phyloP scores from a whole-genome alignment of 2,888 invertebrate genomes.

The Apodemia hepburni region DNA sequence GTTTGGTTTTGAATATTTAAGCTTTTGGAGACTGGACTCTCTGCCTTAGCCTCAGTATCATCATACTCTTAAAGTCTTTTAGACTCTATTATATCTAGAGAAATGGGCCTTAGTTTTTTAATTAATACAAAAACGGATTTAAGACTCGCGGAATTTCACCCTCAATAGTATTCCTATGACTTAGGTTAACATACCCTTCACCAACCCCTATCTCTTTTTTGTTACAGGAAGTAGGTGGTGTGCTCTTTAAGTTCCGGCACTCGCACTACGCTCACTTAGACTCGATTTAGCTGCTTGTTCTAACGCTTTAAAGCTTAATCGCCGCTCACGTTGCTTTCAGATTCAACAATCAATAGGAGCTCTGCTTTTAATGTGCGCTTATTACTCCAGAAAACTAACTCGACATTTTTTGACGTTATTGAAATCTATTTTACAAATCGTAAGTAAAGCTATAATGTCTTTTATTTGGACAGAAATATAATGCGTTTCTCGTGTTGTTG shows the following conservation, averaged over 20 bases:
- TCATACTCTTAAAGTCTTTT: not conserved
- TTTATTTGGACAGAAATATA: slow-evolving; percentile 12
- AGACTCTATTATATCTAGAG: slow-evolving; percentile 15
- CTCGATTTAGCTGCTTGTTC: slow-evolving; percentile 59
- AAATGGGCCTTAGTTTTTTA: slow-evolving; percentile 23
- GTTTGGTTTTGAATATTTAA: slow-evolving; percentile 66
- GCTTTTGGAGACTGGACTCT: slow-evolving; percentile 66
- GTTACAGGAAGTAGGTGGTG: slow-evolving; percentile 81
- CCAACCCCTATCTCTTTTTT: slow-evolving; percentile 72
- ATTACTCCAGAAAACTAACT: slow-evolving; percentile 17
- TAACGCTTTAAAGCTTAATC: slow-evolving; percentile 69
- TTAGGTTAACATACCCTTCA: slow-evolving; percentile 68
- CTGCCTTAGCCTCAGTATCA: slow-evolving; percentile 51
- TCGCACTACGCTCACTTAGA: slow-evolving; percentile 69
- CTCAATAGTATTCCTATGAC: slow-evolving; percentile 38
- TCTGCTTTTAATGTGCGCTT: slow-evolving; percentile 30
- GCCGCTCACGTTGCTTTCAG: slow-evolving; percentile 67
- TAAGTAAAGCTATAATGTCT: slow-evolving; percentile 17
- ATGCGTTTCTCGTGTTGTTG: slow-evolving; percentile 21
- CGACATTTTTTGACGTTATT: not conserved
- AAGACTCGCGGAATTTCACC: slow-evolving; percentile 33
- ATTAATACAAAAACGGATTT: slow-evolving; percentile 25
- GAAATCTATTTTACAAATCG: slow-evolving; percentile 5
- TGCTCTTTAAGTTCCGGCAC: slow-evolving; percentile 75
- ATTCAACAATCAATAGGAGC: slow-evolving; percentile 35